Evolutionary conservation across 2,113 vertebrate species (phyloP), one percentile per base, ranked within the genome.

Genomic region (Calypte anna): DNA sequence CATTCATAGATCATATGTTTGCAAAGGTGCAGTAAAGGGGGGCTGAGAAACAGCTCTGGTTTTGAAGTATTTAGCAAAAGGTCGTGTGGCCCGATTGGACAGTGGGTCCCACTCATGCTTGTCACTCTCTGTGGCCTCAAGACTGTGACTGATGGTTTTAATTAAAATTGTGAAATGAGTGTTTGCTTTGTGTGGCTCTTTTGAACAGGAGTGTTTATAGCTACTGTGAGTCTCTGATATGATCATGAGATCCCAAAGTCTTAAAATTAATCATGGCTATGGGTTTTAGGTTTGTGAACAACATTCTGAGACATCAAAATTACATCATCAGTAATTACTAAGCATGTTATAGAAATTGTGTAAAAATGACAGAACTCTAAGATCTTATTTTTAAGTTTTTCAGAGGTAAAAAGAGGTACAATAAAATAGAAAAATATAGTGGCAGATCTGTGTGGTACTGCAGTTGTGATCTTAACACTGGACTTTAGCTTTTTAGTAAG

Each of bases 1-100:
- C 90, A 72, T 96, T 96, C 94, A 91, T 78, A 96, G 86, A 96
- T 96, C 93, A 86, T 96, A 97, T 96, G 93, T 94, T 97, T 94
- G 74, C 72, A 93, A 94, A 93, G 90, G 94, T 92, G 77, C 82
- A 75, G 55, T 14, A 3, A 90, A 54, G 38, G 69, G 64, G 66
- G 40, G 36, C 82, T 88, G 74, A 87, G 79, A 59, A 95, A 82
- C 0, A 0, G 77, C 86, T 96, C 57, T 7, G 14, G 48, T 53
- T 91, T 22, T 84, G 48, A 93, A 96, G 85, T 88, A 44, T 63
- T 94, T 80, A 79, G 66, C 30, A 69, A 77, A 82, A 74, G 54
- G 59, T 62, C 15, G 6, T 53, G n/a, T 76, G 73, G 51, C 25
- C 55, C 54, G 79, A 6, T n/a, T 67, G 69, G 58, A 82, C 48